Conservation (phyloP, 2,888 invertebrate genomes). For the Caenorhabditis virilis region DNA sequence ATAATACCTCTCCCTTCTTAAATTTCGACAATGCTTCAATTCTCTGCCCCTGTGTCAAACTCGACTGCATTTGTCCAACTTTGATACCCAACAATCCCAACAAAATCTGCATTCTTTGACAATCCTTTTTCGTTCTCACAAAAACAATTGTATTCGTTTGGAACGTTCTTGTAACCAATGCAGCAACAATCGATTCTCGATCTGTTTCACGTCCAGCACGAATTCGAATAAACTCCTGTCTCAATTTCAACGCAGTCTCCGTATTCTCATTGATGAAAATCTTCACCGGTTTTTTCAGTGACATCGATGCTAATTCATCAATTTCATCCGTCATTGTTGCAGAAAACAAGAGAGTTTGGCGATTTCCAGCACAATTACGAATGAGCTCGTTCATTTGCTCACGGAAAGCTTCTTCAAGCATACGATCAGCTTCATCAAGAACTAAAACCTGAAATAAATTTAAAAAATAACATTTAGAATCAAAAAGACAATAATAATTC, state of each 20-base stretch:
- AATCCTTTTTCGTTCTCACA: constrained; percentile 93
- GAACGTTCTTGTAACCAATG: constrained; percentile 51
- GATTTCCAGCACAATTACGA: constrained; percentile 83
- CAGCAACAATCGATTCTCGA: constrained; percentile 81
- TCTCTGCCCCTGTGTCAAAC: constrained; percentile 85
- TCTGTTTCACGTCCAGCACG: constrained; percentile 78
- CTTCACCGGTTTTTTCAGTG: constrained; percentile 87
- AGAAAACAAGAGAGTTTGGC: constrained; percentile 96
- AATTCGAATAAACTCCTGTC: constrained; percentile 85
- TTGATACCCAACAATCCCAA: constrained; percentile 87
- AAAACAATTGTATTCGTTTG: constrained; percentile 77
- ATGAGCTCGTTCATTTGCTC: constrained; percentile 99
- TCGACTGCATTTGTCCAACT: constrained; percentile 87
- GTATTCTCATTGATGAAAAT: constrained; percentile 94
- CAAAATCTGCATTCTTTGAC: constrained; percentile 88
- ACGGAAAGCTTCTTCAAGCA: constrained; percentile 97
- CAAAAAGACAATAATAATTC: not conserved
- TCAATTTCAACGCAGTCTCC: constrained; percentile 88
- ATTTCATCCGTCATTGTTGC: constrained; percentile 97
- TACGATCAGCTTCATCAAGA: constrained; percentile 81
- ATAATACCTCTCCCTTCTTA: constrained; percentile 53
- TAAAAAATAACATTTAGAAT: constrained; percentile 70
- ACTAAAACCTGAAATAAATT: constrained; percentile 72
- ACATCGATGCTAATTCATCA: constrained; percentile 89
- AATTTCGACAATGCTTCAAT: constrained; percentile 65